These are phyloP conservation scores for Porites rus DNA, from an alignment of 92 coral and sea anemone genomes.

Conservation along the genomic window DNA sequence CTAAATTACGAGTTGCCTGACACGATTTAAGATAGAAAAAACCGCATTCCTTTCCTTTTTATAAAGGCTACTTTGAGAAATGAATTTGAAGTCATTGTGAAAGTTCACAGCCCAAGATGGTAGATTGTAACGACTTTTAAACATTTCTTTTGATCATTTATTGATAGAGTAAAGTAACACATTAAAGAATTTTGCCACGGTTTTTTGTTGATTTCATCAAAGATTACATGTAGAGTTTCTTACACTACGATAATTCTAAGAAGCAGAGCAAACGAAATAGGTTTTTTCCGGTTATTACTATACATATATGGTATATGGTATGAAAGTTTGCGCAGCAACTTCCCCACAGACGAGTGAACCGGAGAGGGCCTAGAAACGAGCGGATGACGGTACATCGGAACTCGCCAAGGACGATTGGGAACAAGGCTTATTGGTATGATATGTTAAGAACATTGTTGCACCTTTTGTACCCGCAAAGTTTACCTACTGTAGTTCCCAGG, in stretches of 20 bases:
- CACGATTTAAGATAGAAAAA: neutral
- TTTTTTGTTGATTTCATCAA: neutral
- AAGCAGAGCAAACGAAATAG: neutral
- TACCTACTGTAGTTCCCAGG: too few species aligned
- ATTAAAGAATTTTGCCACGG: neutral
- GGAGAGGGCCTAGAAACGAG: too few species aligned
- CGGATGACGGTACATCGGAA: too few species aligned
- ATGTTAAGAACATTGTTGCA: too few species aligned
- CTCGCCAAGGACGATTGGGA: too few species aligned
- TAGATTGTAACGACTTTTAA: neutral
- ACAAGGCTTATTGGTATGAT: too few species aligned
- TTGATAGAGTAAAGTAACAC: constrained; percentile 8
- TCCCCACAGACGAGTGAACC: too few species aligned
- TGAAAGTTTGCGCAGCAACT: too few species aligned
- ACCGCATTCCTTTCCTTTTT: neutral
- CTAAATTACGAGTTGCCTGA: neutral
- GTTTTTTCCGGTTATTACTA: too few species aligned
- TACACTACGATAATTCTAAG: neutral
- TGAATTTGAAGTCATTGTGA: neutral
- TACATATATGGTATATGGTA: neutral
- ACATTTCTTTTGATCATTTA: constrained; percentile 8
- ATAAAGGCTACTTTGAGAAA: neutral
- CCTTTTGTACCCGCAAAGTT: too few species aligned
- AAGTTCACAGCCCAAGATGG: too few species aligned
- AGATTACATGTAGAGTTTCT: neutral